Evolutionary conservation across 2,113 vertebrate genomes (phyloP).

Genomic region (Alouatta palliata): DNA sequence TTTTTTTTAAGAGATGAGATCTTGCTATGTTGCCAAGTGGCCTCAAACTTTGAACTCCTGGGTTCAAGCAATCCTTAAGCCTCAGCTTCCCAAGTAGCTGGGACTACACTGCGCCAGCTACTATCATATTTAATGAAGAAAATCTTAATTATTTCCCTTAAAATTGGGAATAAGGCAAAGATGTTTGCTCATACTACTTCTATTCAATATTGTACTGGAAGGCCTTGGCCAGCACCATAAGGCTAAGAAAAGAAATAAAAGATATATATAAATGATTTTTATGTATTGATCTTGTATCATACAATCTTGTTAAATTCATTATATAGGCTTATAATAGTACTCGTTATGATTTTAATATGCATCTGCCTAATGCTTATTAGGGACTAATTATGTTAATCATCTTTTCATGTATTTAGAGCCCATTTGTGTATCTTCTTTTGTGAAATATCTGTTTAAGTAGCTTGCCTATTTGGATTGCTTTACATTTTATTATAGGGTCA

Average conservation of each 20-base stretch:
- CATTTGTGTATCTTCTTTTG: not conserved
- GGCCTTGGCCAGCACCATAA: not conserved
- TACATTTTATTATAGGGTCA: not conserved
- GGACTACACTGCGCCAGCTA: not conserved
- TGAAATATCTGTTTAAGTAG: not conserved
- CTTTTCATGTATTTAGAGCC: not conserved
- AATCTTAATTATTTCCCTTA: not conserved
- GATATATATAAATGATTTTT: no score
- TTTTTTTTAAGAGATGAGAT: not conserved
- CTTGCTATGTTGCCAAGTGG: not conserved
- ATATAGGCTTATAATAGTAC: not conserved
- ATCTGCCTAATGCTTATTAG: not conserved
- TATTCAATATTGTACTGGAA: not conserved
- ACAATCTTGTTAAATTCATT: no score
- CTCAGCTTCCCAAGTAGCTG: not conserved
- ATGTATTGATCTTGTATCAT: no score
- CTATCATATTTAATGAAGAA: not conserved
- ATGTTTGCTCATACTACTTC: not conserved
- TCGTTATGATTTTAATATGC: not conserved
- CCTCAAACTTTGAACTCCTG: not conserved
- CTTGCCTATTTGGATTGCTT: not conserved
- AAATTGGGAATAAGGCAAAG: not conserved
- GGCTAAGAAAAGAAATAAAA: not conserved
- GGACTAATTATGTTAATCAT: not conserved
- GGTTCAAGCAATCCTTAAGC: not conserved